These are phyloP conservation scores for Chymomyza fuscimana DNA, from an alignment of 2,888 invertebrate genomes.

Conservation along the genomic window DNA sequence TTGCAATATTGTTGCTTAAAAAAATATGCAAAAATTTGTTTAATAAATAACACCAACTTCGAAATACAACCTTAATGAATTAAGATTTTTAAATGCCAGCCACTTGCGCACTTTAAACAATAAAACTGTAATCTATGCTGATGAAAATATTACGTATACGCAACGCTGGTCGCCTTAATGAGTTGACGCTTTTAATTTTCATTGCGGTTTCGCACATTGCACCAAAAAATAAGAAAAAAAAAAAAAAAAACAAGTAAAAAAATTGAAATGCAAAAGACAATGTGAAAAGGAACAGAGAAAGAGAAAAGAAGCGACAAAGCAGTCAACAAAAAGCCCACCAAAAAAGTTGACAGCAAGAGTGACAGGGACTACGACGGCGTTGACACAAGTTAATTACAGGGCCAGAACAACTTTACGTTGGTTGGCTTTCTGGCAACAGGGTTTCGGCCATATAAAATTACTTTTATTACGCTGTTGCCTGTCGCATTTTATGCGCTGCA, in stretches of 20 bases:
- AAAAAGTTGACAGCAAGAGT: constrained; percentile 29
- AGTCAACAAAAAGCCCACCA: constrained; percentile 41
- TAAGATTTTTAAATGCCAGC: not conserved
- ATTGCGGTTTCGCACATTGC: constrained; percentile 17
- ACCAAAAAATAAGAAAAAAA: constrained; percentile 24
- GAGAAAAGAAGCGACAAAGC: constrained; percentile 36
- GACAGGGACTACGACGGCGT: constrained; percentile 22
- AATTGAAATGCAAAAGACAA: constrained; percentile 26
- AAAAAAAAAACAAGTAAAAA: not conserved
- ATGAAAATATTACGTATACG: not conserved
- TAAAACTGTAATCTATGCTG: not conserved
- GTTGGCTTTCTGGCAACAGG: constrained; percentile 47
- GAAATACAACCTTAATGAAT: not conserved
- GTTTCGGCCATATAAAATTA: constrained; percentile 48
- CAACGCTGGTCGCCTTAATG: not conserved
- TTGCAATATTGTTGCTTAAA: not conserved
- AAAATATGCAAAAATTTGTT: not conserved
- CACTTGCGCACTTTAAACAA: not conserved
- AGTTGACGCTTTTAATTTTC: constrained; percentile 8
- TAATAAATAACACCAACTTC: not conserved
- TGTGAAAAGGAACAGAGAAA: constrained; percentile 47
- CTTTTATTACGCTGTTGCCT: constrained; percentile 39
- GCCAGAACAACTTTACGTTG: constrained; percentile 36
- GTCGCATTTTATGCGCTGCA: constrained; percentile 9
- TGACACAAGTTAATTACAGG: constrained; percentile 59